Evolutionary conservation across 2,113 vertebrate species (phyloP).

Genomic region (Oophaga pumilio): DNA sequence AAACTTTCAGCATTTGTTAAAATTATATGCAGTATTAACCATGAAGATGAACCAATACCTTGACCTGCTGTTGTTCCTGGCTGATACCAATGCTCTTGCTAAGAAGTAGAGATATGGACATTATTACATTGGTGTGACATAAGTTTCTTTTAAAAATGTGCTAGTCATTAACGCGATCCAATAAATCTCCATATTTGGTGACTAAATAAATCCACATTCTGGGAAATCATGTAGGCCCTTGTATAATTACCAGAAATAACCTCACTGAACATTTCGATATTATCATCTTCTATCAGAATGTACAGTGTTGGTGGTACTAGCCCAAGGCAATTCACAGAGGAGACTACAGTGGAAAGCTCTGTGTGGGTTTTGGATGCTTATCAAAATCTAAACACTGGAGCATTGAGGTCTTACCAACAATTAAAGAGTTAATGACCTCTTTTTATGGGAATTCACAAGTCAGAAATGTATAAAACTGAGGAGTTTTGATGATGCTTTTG

Average conservation of each 20-base stretch:
- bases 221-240: slow-evolving; percentile 8
- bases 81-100: neutral
- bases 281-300: slow-evolving; percentile 27
- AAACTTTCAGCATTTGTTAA: neutral
- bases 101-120: neutral
- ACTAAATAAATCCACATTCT: neutral
- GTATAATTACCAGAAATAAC: slow-evolving; percentile 34
- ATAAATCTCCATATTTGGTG: neutral
- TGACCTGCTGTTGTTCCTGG: neutral
- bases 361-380: slow-evolving; percentile 62
- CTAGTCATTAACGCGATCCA: too few species aligned
- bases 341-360: slow-evolving; percentile 50
- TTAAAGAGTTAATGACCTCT: slow-evolving; percentile 61
- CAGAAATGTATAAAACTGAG: neutral
- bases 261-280: slow-evolving; percentile 14
- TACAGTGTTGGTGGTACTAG: slow-evolving; percentile 2
- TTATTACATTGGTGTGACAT: neutral
- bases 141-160: neutral
- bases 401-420: slow-evolving; percentile 59
- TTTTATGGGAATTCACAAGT: slow-evolving; percentile 49
- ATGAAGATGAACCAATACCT: neutral
- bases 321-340: slow-evolving; percentile 60
- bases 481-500: slow-evolving; percentile 8
- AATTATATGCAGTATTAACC: neutral
- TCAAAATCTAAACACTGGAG: slow-evolving; percentile 61